A percentile compares a stretch with the other conserved stretches of the same genome.
phyloP scores from a whole-genome alignment of 2,113 vertebrate species.

The Tenebrosternarchus preto region DNA sequence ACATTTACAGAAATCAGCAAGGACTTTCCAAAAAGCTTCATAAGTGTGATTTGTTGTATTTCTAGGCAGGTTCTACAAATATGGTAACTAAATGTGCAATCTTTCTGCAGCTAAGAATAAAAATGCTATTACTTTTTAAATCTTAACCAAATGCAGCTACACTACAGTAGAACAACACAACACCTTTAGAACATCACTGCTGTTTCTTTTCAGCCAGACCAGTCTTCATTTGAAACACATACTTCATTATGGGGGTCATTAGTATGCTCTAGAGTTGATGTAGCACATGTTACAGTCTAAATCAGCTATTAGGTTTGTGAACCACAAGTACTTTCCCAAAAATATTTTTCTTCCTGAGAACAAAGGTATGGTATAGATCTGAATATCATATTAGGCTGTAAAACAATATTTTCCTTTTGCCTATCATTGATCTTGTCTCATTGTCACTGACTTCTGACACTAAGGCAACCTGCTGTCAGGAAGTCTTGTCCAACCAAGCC shows the following conservation, averaged over 20 bases:
- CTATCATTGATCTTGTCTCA: slow-evolving; percentile 20
- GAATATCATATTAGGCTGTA: neutral
- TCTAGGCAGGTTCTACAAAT: no score
- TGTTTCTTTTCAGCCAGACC: neutral
- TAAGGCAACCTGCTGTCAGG: slow-evolving; percentile 13
- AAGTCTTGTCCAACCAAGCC: slow-evolving; percentile 6
- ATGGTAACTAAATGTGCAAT: neutral
- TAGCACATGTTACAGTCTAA: slow-evolving; percentile 29
- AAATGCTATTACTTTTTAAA: slow-evolving; percentile 15
- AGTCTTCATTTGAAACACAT: slow-evolving; percentile 15
- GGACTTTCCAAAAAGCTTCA: neutral
- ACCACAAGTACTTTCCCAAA: slow-evolving; percentile 15
- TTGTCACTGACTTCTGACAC: slow-evolving; percentile 30
- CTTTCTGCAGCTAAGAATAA: slow-evolving; percentile 4
- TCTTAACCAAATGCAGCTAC: neutral
- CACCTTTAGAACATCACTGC: neutral
- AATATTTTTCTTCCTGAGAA: slow-evolving; percentile 16
- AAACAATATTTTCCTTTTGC: slow-evolving; percentile 10
- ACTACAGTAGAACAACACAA: neutral
- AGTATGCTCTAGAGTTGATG: slow-evolving; percentile 25
- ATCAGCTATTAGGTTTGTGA: slow-evolving; percentile 23
- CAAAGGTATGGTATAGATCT: neutral
- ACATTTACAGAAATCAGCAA: neutral
- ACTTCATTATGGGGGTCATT: slow-evolving; percentile 18
- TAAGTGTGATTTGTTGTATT: neutral